phyloP scores from a whole-genome alignment of 2,113 vertebrate genomes.

The Myotis yumanensis region DNA sequence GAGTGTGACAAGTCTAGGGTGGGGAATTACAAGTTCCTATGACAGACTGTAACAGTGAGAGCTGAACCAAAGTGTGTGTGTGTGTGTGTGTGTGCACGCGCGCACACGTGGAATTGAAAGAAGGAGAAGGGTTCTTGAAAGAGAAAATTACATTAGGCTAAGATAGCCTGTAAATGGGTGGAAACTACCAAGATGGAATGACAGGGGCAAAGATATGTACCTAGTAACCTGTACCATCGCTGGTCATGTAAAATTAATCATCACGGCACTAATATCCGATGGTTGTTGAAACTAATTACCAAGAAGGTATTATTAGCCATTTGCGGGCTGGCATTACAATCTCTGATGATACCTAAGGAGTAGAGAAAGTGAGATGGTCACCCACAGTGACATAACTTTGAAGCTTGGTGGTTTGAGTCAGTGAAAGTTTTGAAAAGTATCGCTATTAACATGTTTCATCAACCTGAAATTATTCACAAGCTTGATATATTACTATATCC shows the following conservation, averaged over 20 bases:
- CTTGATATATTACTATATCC: neutral
- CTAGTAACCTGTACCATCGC: neutral
- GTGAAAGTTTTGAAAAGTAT: neutral
- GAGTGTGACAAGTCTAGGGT: neutral
- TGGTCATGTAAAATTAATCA: neutral
- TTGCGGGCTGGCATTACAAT: neutral
- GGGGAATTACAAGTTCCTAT: neutral
- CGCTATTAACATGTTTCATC: neutral
- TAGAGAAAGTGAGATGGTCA: neutral
- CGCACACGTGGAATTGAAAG: neutral
- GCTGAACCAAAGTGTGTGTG: neutral
- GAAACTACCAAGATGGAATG: accelerated
- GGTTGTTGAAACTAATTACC: neutral
- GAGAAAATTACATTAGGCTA: neutral
- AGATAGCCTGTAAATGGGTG: neutral
- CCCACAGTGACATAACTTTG: neutral
- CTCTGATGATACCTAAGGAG: neutral
- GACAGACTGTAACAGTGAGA: neutral
- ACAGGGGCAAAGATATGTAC: too few species aligned
- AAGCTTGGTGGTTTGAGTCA: neutral
- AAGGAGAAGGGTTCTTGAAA: neutral
- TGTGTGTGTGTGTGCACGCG: neutral
- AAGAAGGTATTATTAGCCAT: neutral
- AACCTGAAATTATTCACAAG: neutral
- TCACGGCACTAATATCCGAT: neutral